phyloP scores from a whole-genome alignment of 2,797 vertebrate genomes.

The Furcifer pardalis region DNA sequence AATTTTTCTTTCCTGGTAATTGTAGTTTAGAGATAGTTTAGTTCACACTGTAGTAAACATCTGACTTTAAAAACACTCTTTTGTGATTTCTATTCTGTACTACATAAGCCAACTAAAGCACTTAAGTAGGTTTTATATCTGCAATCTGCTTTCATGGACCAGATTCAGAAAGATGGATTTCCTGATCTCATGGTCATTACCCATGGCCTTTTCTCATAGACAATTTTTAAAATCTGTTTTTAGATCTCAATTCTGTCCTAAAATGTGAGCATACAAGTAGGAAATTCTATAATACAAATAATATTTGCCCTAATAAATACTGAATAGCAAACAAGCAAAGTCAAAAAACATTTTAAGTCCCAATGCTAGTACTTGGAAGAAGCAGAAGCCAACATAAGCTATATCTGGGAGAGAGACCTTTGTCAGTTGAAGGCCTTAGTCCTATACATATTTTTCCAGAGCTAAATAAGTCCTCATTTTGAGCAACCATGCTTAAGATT shows the following conservation, averaged over 20 bases:
- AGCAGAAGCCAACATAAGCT: not conserved
- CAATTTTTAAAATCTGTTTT: too few relatives aligned
- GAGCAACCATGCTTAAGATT: not conserved
- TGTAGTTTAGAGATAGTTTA: constrained; percentile 1
- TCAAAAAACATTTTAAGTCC: not conserved
- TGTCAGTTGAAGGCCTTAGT: not conserved
- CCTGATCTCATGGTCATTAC: not conserved
- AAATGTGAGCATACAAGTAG: too few relatives aligned
- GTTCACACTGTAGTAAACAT: not conserved
- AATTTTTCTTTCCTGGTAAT: not conserved
- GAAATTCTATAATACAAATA: too few relatives aligned
- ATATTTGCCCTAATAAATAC: not conserved
- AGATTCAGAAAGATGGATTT: not conserved
- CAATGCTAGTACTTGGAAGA: not conserved
- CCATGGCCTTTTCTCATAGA: not conserved
- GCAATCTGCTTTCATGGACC: too few relatives aligned
- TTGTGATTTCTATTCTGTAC: not conserved
- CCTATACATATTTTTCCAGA: not conserved
- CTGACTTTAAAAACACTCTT: not conserved
- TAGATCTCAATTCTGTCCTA: not conserved
- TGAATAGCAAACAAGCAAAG: not conserved
- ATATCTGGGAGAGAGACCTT: not conserved
- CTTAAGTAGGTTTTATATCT: too few relatives aligned
- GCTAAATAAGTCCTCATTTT: not conserved
- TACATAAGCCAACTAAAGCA: not conserved